phyloP scores from a whole-genome alignment of 2,113 vertebrate species.

The Zosterops japonicus region DNA sequence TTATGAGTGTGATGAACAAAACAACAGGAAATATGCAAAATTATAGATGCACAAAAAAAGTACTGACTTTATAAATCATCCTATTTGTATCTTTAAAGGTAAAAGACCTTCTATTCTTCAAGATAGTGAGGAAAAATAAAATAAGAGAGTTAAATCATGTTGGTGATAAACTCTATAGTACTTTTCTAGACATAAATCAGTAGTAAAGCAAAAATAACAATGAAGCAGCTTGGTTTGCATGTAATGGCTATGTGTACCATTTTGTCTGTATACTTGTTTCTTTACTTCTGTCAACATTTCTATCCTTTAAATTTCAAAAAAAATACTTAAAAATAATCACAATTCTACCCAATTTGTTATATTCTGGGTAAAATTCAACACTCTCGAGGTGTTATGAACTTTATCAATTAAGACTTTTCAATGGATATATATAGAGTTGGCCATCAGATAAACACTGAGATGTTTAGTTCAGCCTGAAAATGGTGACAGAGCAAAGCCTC shows the following conservation, averaged over 20 bases:
- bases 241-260: no score
- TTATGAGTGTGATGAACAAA: not conserved
- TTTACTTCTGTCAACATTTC: not conserved
- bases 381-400: not conserved
- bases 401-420: not conserved
- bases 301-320: not conserved
- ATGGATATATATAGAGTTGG: not conserved
- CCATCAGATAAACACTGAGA: not conserved
- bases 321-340: not conserved
- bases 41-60: not conserved
- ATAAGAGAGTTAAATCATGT: not conserved
- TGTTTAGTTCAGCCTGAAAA: not conserved
- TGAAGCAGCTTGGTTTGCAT: not conserved
- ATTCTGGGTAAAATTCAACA: not conserved
- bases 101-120: not conserved
- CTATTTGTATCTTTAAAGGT: not conserved
- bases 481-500: not conserved
- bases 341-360: not conserved
- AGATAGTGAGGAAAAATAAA: not conserved
- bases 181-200: not conserved
- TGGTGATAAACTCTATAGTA: not conserved
- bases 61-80: not conserved
- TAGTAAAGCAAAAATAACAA: not conserved
- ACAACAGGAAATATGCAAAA: not conserved
- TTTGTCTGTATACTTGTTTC: not conserved